A percentile compares a stretch with the other conserved stretches of the same genome.
phyloP scores from a whole-genome alignment of 2,113 vertebrate genomes.

The Oophaga pumilio region DNA sequence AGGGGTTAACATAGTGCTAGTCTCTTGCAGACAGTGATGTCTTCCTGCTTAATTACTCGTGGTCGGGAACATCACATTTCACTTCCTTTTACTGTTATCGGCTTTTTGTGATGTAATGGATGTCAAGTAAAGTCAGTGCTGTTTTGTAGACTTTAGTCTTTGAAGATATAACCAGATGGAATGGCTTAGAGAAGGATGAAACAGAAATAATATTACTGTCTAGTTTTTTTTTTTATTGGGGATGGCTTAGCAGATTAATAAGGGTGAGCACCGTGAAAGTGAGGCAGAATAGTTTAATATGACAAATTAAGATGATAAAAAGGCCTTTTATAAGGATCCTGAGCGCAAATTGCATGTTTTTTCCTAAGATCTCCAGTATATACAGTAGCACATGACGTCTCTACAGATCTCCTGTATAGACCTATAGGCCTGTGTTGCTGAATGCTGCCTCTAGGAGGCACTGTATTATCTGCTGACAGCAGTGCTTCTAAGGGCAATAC shows the following conservation, averaged over 20 bases:
- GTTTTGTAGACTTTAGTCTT: background rate
- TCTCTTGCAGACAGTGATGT: background rate
- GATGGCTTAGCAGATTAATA: background rate
- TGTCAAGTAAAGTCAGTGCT: conserved; percentile 19
- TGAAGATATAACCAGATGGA: conserved; percentile 17
- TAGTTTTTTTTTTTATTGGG: background rate
- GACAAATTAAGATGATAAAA: background rate
- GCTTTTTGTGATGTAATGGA: conserved; percentile 17
- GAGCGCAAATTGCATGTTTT: background rate
- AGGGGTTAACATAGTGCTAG: background rate
- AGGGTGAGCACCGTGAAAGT: background rate
- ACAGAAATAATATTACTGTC: conserved; percentile 7
- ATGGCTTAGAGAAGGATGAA: conserved; percentile 2
- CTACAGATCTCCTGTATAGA: background rate
- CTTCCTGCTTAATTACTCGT: background rate
- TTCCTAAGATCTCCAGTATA: background rate
- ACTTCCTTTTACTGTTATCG: background rate
- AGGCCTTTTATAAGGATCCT: background rate
- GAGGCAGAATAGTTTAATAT: background rate
- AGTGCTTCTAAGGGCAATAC: background rate
- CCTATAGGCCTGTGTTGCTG: background rate
- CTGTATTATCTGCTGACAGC: background rate
- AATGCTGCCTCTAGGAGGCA: background rate
- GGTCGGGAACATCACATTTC: background rate
- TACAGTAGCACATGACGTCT: background rate